Evolutionary conservation across 2,113 vertebrate species (phyloP).

Genomic region (Varanus komodoensis): DNA sequence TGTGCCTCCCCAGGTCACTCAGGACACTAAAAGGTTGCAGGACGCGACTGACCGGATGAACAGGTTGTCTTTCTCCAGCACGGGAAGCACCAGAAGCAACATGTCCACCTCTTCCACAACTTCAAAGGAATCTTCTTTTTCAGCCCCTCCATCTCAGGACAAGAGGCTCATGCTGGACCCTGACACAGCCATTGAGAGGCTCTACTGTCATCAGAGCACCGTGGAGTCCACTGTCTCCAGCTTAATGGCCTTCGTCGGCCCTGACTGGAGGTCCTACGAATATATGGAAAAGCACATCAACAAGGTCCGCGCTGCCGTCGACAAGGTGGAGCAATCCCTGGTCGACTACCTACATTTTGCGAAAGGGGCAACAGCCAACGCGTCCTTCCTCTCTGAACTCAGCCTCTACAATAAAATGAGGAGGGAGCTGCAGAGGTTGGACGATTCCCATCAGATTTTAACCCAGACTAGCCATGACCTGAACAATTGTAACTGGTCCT

Average conservation of each 20-base stretch:
- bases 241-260: constrained; percentile 80
- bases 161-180: constrained; percentile 82
- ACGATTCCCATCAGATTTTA: constrained; percentile 94
- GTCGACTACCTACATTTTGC: constrained; percentile 88
- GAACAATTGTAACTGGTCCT: constrained; percentile 86
- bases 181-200: constrained; percentile 87
- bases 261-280: constrained; percentile 87
- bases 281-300: constrained; percentile 90
- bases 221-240: constrained; percentile 80
- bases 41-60: constrained; percentile 92
- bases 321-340: constrained; percentile 83
- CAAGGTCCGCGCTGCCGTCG: constrained; percentile 83
- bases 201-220: constrained; percentile 84
- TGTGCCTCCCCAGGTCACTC: constrained; percentile 81
- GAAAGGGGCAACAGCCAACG: constrained; percentile 83
- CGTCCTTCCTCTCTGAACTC: constrained; percentile 83
- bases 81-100: constrained; percentile 92
- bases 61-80: constrained; percentile 93
- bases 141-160: constrained; percentile 77
- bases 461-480: constrained; percentile 87
- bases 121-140: constrained; percentile 86
- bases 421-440: constrained; percentile 89
- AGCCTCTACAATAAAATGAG: constrained; percentile 87
- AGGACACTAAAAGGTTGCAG: constrained; percentile 73
- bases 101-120: constrained; percentile 96